A percentile compares a stretch with the other conserved stretches of the same genome.
phyloP scores from a whole-genome alignment of 53 echinoderm and acorn worm species.

The Luidia sarsii region DNA sequence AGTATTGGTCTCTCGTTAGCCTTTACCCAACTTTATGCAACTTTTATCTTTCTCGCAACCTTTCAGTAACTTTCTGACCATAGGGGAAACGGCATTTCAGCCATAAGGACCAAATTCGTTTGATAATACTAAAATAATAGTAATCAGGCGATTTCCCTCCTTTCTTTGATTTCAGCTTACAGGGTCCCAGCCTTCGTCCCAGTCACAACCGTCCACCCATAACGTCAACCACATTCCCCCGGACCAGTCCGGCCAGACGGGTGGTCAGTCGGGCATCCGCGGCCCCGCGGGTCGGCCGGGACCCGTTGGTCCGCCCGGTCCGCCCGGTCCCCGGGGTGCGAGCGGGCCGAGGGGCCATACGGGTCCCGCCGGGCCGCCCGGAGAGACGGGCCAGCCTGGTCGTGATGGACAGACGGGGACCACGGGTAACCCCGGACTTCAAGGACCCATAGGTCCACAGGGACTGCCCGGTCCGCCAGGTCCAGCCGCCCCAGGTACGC shows the following conservation, averaged over 20 bases:
- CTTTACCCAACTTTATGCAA: no score
- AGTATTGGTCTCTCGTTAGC: no score
- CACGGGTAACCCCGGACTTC: constrained; percentile 33
- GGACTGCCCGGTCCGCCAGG: constrained; percentile 57
- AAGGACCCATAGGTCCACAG: constrained; percentile 44
- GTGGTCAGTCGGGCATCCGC: no score
- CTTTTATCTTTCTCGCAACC: no score
- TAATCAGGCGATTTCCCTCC: no score
- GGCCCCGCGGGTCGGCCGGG: constrained; percentile 48
- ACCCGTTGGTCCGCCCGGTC: constrained; percentile 27
- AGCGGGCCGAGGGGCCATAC: constrained; percentile 52
- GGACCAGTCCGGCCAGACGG: constrained; percentile 2
- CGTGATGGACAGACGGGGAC: constrained; percentile 38
- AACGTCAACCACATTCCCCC: constrained; percentile 45
- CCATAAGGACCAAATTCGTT: no score
- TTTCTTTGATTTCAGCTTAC: neutral
- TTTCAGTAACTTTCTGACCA: neutral
- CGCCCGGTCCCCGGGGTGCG: constrained; percentile 51
- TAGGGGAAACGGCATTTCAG: neutral
- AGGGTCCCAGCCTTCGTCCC: constrained; percentile 11
- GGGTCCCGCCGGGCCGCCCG: constrained; percentile 43
- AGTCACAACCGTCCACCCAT: no score
- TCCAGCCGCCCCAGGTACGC: constrained; percentile 60
- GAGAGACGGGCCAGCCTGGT: constrained; percentile 55
- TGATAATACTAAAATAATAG: no score